A percentile compares a stretch with the other conserved stretches of the same genome.
Evolutionary conservation across 2,797 vertebrate species (phyloP).

Genomic region (Brachyrhaphis roseni): DNA sequence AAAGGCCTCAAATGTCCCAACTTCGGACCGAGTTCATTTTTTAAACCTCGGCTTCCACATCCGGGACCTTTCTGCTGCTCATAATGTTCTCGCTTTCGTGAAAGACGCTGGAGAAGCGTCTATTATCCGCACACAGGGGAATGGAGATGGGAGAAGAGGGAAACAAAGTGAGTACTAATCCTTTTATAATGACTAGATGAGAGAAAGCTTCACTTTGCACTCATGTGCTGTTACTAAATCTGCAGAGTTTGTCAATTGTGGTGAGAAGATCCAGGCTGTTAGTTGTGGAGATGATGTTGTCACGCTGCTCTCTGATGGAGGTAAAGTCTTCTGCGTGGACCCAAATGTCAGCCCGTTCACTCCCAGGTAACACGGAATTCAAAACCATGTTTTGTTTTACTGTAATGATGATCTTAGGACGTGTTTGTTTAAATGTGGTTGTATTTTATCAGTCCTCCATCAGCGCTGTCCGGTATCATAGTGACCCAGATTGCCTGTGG

Average conservation of each 20-base stretch:
- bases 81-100: conserved; percentile 28
- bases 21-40: background rate
- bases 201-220: background rate
- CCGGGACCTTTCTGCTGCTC: conserved; percentile 32
- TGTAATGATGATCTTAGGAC: background rate
- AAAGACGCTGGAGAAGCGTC: conserved; percentile 15
- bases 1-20: background rate
- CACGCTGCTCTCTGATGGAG: conserved; percentile 61
- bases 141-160: conserved; percentile 17
- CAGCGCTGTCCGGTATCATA: background rate
- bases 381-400: background rate
- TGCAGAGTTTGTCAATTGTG: conserved; percentile 52
- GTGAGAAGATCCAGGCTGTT: conserved; percentile 59
- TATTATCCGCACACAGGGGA: conserved; percentile 16
- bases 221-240: background rate
- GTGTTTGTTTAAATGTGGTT: background rate
- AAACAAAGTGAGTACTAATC: conserved; percentile 47
- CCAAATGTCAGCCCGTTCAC: background rate
- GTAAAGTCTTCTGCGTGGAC: conserved; percentile 39
- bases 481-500: conserved; percentile 26
- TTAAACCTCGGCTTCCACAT: conserved; percentile 4
- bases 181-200: background rate
- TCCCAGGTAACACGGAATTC: conserved; percentile 34
- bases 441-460: background rate
- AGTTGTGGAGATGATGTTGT: conserved; percentile 64